Base-by-base conservation (phyloP, 2,797 vertebrate species). In the Buphagus erythrorhynchus region DNA sequence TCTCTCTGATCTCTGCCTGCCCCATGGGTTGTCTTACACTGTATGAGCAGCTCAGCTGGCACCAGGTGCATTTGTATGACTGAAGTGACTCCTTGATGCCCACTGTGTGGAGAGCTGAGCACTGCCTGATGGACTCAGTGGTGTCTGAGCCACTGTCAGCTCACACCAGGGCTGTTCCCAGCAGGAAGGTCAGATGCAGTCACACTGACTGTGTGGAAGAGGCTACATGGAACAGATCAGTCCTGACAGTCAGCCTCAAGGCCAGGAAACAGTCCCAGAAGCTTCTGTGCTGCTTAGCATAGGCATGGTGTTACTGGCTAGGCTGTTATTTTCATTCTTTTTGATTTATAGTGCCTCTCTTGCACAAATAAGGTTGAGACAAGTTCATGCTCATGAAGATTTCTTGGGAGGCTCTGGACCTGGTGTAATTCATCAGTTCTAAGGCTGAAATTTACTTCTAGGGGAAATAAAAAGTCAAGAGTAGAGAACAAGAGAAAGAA, bases 21-120 rank as follows among this genome's bases (percentile, higher is more conserved):
- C 8, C 16, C 31, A 15, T 9, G 17, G 33, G 10, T 5, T 49
- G 5, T 36, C 49, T 45, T 45, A 59, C 11, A 43, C 16, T 19
- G 6, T 11, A 28, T 0, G 22, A 20, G 33, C 36, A 83, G 25
- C 31, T 74, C 1, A 2, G 0, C 8, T 65, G 73, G 40, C 22
- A 71, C 4, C 18, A 69, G 16, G 10, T 12, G 11, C 22, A 5
- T 19, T 18, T 10, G 9, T 48, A 26, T 2, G 4, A 16, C n/a
- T 43, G 35, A 78, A 45, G 16, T 1, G 6, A 68, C 24, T 11
- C 45, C 26, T 48, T 4, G 4, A 9, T 38, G 20, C n/a, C 31
- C 29, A 6, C 22, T 35, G 11, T 4, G 35, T 4, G 8, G 13
- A 54, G 54, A 61, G 52, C 13, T 77, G 82, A 59, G 26, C 51